Evolutionary conservation across 2,113 vertebrate species (phyloP).

Genomic region (Caracal caracal): DNA sequence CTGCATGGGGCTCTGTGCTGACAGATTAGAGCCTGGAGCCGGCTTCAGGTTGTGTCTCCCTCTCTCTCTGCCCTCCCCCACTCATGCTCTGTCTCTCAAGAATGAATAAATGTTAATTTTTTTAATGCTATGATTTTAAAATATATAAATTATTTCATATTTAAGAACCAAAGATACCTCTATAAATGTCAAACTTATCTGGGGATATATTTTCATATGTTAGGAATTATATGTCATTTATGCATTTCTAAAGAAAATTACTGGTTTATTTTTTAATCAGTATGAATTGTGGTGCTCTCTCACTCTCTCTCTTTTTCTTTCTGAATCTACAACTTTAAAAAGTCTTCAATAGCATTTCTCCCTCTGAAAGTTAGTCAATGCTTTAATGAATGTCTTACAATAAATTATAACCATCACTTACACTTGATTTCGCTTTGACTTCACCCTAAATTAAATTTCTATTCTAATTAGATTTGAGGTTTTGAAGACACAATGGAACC

Average conservation of each 20-base stretch:
- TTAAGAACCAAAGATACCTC: not conserved
- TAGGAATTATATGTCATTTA: slow-evolving; percentile 32
- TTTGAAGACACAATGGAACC: not conserved
- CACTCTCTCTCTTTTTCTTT: not conserved
- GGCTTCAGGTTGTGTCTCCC: too few species aligned
- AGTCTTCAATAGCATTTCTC: slow-evolving; percentile 49
- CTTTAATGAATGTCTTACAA: slow-evolving; percentile 76
- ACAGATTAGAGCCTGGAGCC: too few species aligned
- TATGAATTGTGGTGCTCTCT: slow-evolving; percentile 44
- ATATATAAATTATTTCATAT: slow-evolving; percentile 30
- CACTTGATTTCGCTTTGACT: slow-evolving; percentile 58
- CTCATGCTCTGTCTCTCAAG: too few species aligned
- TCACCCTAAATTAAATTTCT: slow-evolving; percentile 43
- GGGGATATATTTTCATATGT: not conserved
- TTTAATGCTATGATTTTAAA: not conserved
- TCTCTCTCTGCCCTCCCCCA: too few species aligned
- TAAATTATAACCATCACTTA: slow-evolving; percentile 45
- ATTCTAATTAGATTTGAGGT: slow-evolving; percentile 24
- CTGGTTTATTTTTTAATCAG: slow-evolving; percentile 51
- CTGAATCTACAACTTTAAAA: slow-evolving; percentile 68
- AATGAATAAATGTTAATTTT: too few species aligned
- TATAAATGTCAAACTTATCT: slow-evolving; percentile 11
- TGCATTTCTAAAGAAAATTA: slow-evolving; percentile 43
- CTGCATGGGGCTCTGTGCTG: too few species aligned
- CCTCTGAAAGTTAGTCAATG: slow-evolving; percentile 69